phyloP scores from a whole-genome alignment of 2,888 invertebrate genomes.

The Bruchidius siliquastri region DNA sequence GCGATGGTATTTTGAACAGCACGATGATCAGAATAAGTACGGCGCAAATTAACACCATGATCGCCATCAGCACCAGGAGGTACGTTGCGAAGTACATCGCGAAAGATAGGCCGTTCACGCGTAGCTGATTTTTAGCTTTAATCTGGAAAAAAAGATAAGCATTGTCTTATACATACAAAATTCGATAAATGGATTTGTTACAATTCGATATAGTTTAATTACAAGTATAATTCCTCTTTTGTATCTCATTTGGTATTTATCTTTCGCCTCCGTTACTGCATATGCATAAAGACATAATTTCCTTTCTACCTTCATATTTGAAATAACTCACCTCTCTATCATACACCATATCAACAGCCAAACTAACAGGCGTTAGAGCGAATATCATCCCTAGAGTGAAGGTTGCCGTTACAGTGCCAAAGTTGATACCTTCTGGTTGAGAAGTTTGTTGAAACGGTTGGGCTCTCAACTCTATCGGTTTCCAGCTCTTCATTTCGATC shows the following conservation, averaged over 20 bases:
- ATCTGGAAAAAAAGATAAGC: conserved; percentile 53
- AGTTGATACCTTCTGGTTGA: conserved; percentile 67
- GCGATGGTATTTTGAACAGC: conserved; percentile 65
- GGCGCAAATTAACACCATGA: conserved; percentile 64
- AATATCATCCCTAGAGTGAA: conserved; percentile 78
- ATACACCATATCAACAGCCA: conserved; percentile 76
- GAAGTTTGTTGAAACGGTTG: conserved; percentile 72
- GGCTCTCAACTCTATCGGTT: conserved; percentile 60
- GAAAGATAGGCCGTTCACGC: conserved; percentile 75
- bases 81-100: conserved; percentile 71
- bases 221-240: too few relatives aligned
- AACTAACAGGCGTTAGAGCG: conserved; percentile 68
- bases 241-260: too few relatives aligned
- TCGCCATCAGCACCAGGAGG: conserved; percentile 64
- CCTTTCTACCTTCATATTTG: too few relatives aligned
- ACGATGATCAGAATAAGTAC: conserved; percentile 62
- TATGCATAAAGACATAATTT: too few relatives aligned
- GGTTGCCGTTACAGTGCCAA: conserved; percentile 68
- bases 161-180: too few relatives aligned
- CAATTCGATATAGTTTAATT: too few relatives aligned
- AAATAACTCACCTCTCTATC: conserved; percentile 67
- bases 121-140: conserved; percentile 75
- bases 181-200: too few relatives aligned
- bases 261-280: too few relatives aligned
- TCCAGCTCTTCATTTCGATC: conserved; percentile 35